Conservation (phyloP, 2,797 vertebrate genomes). For the Netta rufina region DNA sequence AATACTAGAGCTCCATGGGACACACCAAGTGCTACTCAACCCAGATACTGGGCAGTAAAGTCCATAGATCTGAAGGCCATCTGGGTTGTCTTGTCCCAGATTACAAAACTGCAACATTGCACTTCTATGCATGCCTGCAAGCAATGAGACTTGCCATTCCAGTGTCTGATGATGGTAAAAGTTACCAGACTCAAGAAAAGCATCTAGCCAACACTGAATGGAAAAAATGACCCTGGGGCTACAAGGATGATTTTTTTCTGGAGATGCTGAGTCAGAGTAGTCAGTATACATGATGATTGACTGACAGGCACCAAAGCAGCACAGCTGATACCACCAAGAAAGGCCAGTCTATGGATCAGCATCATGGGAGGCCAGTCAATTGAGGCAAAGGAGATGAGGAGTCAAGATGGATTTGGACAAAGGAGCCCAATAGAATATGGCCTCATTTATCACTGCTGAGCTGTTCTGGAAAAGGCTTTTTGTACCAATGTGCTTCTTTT, state of each 20-base stretch:
- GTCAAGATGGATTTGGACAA: fast-evolving
- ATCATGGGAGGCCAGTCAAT: background rate
- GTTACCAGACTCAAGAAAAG: background rate
- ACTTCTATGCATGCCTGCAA: background rate
- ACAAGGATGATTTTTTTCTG: background rate
- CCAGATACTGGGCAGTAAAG: background rate
- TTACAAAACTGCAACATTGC: fast-evolving
- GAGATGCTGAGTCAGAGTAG: background rate
- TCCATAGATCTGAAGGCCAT: background rate
- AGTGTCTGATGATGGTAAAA: background rate
- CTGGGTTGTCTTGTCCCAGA: background rate
- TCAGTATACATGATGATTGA: background rate
- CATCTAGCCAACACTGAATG: background rate
- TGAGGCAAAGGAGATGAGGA: background rate
- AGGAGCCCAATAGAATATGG: background rate
- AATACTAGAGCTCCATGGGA: fast-evolving
- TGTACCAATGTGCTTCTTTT: background rate
- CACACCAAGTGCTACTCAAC: background rate
- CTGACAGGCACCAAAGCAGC: background rate
- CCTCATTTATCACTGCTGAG: background rate
- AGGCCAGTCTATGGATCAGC: background rate
- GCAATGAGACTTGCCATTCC: background rate
- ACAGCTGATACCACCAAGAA: background rate
- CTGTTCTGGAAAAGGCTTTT: background rate
- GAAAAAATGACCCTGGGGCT: background rate